phyloP scores from a whole-genome alignment of 2,113 vertebrate genomes.

The Lasiurus borealis region DNA sequence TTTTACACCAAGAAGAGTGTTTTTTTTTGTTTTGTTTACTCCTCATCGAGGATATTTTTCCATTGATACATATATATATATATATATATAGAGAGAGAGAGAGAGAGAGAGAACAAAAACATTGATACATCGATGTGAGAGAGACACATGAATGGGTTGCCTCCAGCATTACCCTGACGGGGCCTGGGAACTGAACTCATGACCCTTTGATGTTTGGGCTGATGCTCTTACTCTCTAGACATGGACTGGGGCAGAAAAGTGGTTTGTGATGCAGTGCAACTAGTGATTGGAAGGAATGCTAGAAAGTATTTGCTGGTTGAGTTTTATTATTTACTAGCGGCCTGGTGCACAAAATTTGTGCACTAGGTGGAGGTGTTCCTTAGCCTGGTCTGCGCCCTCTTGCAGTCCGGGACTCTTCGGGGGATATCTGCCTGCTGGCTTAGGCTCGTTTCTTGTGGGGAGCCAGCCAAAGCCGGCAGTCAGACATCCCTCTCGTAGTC shows the following conservation, averaged over 20 bases:
- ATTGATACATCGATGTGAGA: neutral
- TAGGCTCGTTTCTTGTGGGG: too few relatives aligned
- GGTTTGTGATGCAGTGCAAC: neutral
- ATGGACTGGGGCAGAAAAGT: neutral
- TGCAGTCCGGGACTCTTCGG: too few relatives aligned
- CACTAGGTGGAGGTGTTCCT: too few relatives aligned
- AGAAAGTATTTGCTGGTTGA: neutral
- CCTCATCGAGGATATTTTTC: neutral
- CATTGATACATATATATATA: too few relatives aligned
- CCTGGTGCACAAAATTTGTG: too few relatives aligned
- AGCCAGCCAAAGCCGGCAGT: too few relatives aligned
- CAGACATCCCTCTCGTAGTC: too few relatives aligned
- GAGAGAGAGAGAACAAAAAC: too few relatives aligned
- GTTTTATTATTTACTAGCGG: neutral
- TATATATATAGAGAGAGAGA: neutral
- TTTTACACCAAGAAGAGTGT: neutral
- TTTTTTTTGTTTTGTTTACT: neutral
- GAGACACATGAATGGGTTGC: neutral
- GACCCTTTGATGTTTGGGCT: neutral
- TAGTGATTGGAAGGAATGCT: constrained; percentile 9
- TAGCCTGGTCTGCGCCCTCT: too few relatives aligned
- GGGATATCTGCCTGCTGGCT: too few relatives aligned
- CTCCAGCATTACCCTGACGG: neutral
- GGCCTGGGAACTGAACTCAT: neutral
- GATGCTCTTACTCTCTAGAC: neutral